Conservation (phyloP, 1,140 invertebrate genomes). For the Xylocopa sonorina region DNA sequence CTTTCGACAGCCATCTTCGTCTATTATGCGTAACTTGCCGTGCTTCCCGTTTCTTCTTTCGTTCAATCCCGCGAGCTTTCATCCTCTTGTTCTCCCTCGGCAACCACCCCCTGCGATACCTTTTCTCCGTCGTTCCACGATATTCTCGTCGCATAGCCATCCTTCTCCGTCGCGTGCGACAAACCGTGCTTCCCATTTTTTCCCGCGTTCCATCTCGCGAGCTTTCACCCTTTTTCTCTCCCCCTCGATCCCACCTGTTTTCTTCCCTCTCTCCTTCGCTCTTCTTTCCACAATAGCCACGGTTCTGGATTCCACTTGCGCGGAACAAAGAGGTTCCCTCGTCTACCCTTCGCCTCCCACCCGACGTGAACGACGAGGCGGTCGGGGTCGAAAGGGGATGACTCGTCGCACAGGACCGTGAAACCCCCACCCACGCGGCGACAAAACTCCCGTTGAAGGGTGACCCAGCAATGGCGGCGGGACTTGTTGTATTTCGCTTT, state of each 20-base stretch:
- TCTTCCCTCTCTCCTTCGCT: background rate
- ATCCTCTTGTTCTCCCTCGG: too few relatives aligned
- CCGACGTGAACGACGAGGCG: slow-evolving; percentile 7
- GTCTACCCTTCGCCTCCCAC: slow-evolving; percentile 3
- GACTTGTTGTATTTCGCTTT: slow-evolving; percentile 81
- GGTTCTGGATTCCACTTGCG: slow-evolving; percentile 1
- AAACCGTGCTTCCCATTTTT: background rate
- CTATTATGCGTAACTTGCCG: too few relatives aligned
- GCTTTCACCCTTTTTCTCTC: background rate
- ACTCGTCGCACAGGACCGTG: slow-evolving; percentile 58
- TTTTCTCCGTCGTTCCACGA: background rate
- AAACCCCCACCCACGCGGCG: slow-evolving; percentile 59
- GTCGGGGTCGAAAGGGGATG: slow-evolving; percentile 55
- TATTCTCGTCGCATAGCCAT: background rate
- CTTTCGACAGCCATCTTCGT: background rate
- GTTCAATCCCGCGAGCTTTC: too few relatives aligned
- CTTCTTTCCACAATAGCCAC: background rate
- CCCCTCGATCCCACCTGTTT: background rate
- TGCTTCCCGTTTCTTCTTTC: too few relatives aligned
- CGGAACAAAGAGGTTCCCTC: background rate
- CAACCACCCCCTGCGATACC: too few relatives aligned
- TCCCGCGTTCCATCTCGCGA: background rate
- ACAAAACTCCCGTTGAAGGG: slow-evolving; percentile 77
- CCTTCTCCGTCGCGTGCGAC: background rate
- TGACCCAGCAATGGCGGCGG: slow-evolving; percentile 81